Conservation (phyloP, 2,113 vertebrate species). For the Psilopsiagon aymara region DNA sequence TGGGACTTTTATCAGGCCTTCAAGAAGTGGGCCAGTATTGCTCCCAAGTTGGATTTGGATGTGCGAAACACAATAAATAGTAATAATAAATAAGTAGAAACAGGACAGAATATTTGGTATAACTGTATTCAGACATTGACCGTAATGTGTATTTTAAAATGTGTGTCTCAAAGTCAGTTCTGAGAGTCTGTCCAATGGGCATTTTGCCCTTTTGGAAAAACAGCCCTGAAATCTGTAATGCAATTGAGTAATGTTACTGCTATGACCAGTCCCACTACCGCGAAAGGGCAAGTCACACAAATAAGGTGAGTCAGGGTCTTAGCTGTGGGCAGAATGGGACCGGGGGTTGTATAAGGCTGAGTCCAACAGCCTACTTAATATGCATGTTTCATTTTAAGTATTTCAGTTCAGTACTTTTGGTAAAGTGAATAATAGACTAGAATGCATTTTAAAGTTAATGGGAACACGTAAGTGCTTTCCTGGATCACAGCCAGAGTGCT, state of each 20-base stretch:
- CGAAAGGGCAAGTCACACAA: neutral
- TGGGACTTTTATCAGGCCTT: neutral
- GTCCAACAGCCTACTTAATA: neutral
- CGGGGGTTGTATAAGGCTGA: neutral
- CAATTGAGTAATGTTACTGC: neutral
- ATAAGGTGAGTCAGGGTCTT: neutral
- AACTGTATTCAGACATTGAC: neutral
- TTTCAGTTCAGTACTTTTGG: neutral
- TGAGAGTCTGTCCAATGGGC: neutral
- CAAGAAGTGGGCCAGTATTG: neutral
- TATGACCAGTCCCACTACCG: neutral
- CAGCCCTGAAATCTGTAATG: neutral
- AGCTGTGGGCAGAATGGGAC: neutral
- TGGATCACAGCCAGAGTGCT: constrained; percentile 18
- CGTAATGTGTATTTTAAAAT: neutral
- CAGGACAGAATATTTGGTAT: neutral
- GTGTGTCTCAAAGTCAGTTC: neutral
- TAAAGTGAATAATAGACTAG: constrained; percentile 39
- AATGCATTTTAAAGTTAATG: constrained; percentile 46
- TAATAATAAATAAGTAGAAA: neutral
- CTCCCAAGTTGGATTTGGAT: neutral
- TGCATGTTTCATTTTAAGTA: neutral
- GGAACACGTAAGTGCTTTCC: constrained; percentile 35
- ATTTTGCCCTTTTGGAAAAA: neutral
- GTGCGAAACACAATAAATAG: neutral